A percentile compares a stretch with the other conserved stretches of the same genome.
Evolutionary conservation across 2,113 vertebrate genomes (phyloP).

Genomic region (Illadopsis cleaveri): DNA sequence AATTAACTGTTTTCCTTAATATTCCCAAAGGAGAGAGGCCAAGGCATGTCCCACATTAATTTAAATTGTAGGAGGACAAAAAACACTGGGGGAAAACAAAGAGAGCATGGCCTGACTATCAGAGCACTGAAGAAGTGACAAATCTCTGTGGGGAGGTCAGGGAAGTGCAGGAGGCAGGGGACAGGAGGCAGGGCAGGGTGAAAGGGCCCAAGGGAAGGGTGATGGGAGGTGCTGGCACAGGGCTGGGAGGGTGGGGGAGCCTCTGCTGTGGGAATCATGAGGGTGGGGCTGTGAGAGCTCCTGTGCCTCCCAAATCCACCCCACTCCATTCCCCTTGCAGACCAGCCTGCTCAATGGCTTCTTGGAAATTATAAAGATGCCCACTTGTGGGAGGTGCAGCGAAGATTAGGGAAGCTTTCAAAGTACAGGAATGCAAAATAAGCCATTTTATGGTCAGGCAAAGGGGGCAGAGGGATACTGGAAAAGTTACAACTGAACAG

Average conservation of each 20-base stretch:
- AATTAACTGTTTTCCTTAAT: slow-evolving; percentile 41
- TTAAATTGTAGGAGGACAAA: background rate
- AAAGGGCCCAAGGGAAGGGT: fast-evolving
- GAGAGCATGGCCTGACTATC: background rate
- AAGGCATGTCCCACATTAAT: background rate
- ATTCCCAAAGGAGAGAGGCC: slow-evolving; percentile 14
- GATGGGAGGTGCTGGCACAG: fast-evolving
- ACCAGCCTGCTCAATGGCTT: background rate
- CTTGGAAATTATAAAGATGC: background rate
- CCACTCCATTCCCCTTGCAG: fast-evolving
- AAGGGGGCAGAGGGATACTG: background rate
- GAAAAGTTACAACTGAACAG: background rate
- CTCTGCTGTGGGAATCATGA: background rate
- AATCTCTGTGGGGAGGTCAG: background rate
- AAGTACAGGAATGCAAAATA: background rate
- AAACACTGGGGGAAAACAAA: background rate
- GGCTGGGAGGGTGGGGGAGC: background rate
- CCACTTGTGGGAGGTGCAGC: background rate
- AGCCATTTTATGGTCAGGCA: background rate
- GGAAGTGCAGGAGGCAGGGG: background rate
- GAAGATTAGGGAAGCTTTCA: background rate
- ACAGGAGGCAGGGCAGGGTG: background rate
- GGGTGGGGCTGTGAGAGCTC: background rate
- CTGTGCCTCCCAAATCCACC: background rate
- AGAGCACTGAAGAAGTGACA: background rate